Base-by-base conservation (phyloP, 2,113 vertebrate genomes). In the Corydoras sp. region DNA sequence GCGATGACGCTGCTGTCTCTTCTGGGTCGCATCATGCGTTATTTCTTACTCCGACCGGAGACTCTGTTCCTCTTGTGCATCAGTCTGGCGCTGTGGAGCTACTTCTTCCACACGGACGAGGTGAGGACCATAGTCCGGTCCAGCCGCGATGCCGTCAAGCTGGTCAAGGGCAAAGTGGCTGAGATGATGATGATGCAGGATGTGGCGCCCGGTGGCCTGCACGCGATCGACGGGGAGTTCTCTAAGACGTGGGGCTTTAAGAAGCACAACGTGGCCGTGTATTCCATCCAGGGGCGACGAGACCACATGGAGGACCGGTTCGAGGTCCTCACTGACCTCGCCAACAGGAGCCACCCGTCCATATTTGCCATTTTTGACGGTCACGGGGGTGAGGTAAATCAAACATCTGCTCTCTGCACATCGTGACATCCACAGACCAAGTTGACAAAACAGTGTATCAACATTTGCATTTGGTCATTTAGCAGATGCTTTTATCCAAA, bases 1-100 rank as follows among this genome's bases (percentile, higher is more conserved):
- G 97, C 95, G 68, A 98, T 98, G 97, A 99, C 97, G 92, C 92
- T 99, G 93, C 90, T 99, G 87, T 99, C 97, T 90, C 91, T 99
- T 68, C 85, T 99, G 87, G 97, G 97, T 91, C 94, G 97, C 88
- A 98, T 99, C 92, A 99, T 99, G 97, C 95, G 97, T 89, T 99
- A 99, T 92, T 98, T 99, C 89, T 93, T 99, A 84, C 94, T 99
- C 80, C 92, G 97, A 90, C 97, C 97, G 82, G 96, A 99, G 92
- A 99, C 97, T 85, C 70, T 99, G 79, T 99, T 99, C 85, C 87
- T 99, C 82, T 88, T 99, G 77, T 99, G 97, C 83, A 93, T 99
- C 90, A 99, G 97, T 89, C 81, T 99, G 91, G 97, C 97, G 71
- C 88, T 99, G 54, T 99, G 97, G 97, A 99, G 97, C 87, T 99